phyloP scores from a whole-genome alignment of 2,113 vertebrate genomes.

The Ailuropoda melanoleuca region DNA sequence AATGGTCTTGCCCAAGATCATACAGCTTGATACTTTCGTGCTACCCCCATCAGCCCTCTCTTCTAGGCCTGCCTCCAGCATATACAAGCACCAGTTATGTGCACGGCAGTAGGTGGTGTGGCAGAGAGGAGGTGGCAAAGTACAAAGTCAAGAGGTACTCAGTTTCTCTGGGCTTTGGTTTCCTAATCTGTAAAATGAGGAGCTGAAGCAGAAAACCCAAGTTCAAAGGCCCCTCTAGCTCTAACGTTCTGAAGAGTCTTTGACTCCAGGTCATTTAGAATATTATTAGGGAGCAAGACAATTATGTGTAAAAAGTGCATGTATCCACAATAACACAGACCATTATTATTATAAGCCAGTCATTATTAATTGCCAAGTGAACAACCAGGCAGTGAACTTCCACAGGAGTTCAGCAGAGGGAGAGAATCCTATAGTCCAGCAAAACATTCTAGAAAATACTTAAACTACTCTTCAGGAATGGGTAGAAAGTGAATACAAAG shows the following conservation, averaged over 20 bases:
- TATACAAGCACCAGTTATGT: neutral
- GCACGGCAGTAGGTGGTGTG: neutral
- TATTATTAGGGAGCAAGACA: conserved; percentile 36
- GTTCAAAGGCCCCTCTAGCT: neutral
- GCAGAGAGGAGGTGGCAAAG: neutral
- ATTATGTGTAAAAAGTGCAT: neutral
- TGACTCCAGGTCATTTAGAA: neutral
- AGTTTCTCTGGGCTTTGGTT: neutral
- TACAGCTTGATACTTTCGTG: neutral
- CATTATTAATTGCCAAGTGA: neutral
- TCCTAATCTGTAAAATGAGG: neutral
- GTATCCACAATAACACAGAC: neutral
- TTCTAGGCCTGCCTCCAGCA: neutral
- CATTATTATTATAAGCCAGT: neutral
- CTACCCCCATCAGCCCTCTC: neutral
- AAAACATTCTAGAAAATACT: conserved; percentile 5
- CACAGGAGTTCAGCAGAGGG: neutral
- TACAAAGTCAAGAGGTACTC: neutral
- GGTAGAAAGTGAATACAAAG: neutral
- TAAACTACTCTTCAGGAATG: neutral
- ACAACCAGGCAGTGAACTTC: neutral
- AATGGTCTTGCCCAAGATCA: neutral
- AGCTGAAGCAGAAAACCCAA: neutral
- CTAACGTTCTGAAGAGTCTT: neutral
- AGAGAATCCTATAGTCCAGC: neutral